A percentile compares a stretch with the other conserved stretches of the same genome.
Conservation (phyloP, 2,113 vertebrate genomes). For the Prietella phreatophila region DNA sequence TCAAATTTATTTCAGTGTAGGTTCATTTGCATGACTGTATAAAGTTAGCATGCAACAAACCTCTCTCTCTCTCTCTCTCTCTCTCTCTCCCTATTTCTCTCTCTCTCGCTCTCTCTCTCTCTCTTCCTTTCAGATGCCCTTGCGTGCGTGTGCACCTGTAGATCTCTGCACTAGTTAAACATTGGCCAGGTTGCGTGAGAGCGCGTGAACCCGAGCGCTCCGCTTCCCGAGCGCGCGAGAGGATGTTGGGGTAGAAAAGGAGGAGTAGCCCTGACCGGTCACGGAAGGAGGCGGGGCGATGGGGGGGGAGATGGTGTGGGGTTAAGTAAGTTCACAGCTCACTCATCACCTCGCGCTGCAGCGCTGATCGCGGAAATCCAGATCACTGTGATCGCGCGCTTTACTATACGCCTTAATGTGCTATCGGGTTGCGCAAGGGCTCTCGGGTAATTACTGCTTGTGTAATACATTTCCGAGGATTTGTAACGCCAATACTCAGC, state of each 20-base stretch:
- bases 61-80: neutral
- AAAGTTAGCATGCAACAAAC: neutral
- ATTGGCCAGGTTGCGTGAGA: slow-evolving; percentile 48
- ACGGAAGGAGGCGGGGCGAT: slow-evolving; percentile 36
- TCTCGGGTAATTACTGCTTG: slow-evolving; percentile 23
- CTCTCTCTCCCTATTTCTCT: no score
- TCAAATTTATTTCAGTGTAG: neutral
- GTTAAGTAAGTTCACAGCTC: slow-evolving; percentile 20
- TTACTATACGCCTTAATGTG: slow-evolving; percentile 4
- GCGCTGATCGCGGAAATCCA: slow-evolving; percentile 1
- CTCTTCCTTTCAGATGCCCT: neutral
- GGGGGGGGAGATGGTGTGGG: neutral
- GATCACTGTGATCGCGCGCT: slow-evolving; percentile 2
- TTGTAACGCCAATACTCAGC: neutral
- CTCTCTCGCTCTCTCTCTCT: neutral
- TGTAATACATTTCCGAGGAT: slow-evolving; percentile 16
- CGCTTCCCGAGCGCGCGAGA: slow-evolving; percentile 10
- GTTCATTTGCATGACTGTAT: neutral
- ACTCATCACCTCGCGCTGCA: neutral
- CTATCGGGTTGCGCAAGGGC: neutral
- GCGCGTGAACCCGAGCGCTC: slow-evolving; percentile 18
- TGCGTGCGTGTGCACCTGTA: slow-evolving; percentile 62
- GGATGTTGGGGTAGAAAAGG: slow-evolving; percentile 32
- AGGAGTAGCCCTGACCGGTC: slow-evolving; percentile 9
- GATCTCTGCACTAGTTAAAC: slow-evolving; percentile 51